phyloP scores from a whole-genome alignment of 2,113 vertebrate species.

The cattle (Bos taurus) region ARS-UCD2.0 NC_037345.1:41872501-41873000 shows the following conservation, averaged over 20 bases:
- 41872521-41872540: slow-evolving; percentile 85
- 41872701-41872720: slow-evolving; percentile 90
- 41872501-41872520: slow-evolving; percentile 81
- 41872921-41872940: slow-evolving; percentile 81
- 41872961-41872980: slow-evolving; percentile 45
- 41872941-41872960: slow-evolving; percentile 56
- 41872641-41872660: slow-evolving; percentile 93
- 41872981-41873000: not conserved
- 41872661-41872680: slow-evolving; percentile 89
- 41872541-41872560: slow-evolving; percentile 90
- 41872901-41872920: slow-evolving; percentile 82
- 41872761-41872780: slow-evolving; percentile 94
- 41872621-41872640: slow-evolving; percentile 91
- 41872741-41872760: slow-evolving; percentile 91
- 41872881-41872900: slow-evolving; percentile 85
- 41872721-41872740: slow-evolving; percentile 93
- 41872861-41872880: slow-evolving; percentile 86
- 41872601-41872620: slow-evolving; percentile 91
- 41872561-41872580: slow-evolving; percentile 93
- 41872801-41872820: slow-evolving; percentile 89
- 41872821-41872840: slow-evolving; percentile 92
- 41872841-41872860: slow-evolving; percentile 90
- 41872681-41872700: slow-evolving; percentile 91
- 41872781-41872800: slow-evolving; percentile 93
- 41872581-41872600: slow-evolving; percentile 92